Evolutionary conservation across 2,113 vertebrate genomes (phyloP), one percentile per base, ranked within the genome.

Genomic region (Microcebus lehilahytsara): DNA sequence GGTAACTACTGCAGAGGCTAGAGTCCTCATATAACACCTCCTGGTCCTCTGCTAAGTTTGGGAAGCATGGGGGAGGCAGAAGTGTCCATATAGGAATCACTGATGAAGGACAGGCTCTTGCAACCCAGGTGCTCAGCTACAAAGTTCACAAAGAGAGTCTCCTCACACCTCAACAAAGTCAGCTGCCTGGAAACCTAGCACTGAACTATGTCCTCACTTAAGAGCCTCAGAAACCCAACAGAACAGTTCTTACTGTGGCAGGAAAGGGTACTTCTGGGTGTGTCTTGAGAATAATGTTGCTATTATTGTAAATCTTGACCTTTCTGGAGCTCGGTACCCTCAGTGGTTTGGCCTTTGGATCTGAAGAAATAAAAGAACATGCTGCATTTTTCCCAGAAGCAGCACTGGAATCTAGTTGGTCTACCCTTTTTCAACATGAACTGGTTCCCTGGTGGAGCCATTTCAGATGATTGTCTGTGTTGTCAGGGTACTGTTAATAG

Each of bases 151-250:
- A 85, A 22, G 25, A 77, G n/a, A 56, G 37, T 51, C 49, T 91
- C 9, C 8, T 86, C 66, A 16, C 1, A 64, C 32, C 16, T 58
- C 37, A 74, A 19, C 3, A 72, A 20, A 22, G 3, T 37, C 4
- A 4, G 1, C 13, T 49, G 7, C 3, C 5, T 56, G 11, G 25
- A 49, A 58, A 3, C 2, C 11, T 27, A 85, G 7, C 42, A 34
- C 23, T 42, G 27, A 85, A 53, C 10, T 40, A 14, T 23, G 1
- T 2, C 30, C 13, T 72, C 8, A 49, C 6, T 32, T 42, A 22
- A 34, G 19, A 58, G 34, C 27, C 13, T 0, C 1, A 0, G 6
- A 79, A 19, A 32, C 20, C 32, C 42, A 1, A 32, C 4, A 32
- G 5, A 12, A 19, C 3, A 56, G 9, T 34, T 3, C 23, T 64